Evolutionary conservation across 2,113 vertebrate species (phyloP).

Genomic region (Bufo bufo): DNA sequence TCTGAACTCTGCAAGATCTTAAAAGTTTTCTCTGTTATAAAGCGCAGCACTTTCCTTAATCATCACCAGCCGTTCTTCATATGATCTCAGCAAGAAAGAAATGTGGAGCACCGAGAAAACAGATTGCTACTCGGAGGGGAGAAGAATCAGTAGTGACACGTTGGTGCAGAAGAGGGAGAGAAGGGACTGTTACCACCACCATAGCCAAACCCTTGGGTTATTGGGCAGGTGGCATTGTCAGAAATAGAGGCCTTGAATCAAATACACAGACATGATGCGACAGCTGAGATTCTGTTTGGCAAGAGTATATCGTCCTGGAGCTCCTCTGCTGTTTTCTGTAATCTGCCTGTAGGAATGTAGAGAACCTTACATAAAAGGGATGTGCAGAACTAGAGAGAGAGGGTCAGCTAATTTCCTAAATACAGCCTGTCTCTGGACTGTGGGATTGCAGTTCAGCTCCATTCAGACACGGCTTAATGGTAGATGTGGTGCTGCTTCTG

Average conservation of each 20-base stretch:
- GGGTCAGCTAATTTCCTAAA: too few relatives aligned
- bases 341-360: neutral
- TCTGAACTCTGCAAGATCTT: neutral
- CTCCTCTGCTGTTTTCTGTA: neutral
- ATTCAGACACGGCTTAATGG: too few relatives aligned
- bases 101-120: neutral
- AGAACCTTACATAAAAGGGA: neutral
- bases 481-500: too few relatives aligned
- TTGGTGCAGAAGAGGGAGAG: neutral
- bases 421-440: too few relatives aligned
- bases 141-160: conserved; percentile 20
- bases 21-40: neutral
- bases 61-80: neutral
- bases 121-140: neutral
- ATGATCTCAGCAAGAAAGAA: conserved; percentile 9
- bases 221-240: conserved; percentile 39
- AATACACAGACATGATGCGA: conserved; percentile 1
- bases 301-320: neutral
- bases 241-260: conserved; percentile 30
- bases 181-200: conserved; percentile 34
- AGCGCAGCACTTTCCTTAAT: neutral
- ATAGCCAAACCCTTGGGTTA: conserved; percentile 37
- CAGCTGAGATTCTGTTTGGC: conserved; percentile 41
- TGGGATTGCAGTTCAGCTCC: too few relatives aligned
- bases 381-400: too few relatives aligned